These are phyloP conservation scores for Sturnira hondurensis DNA, from an alignment of 2,113 vertebrate species.

Conservation along the genomic window DNA sequence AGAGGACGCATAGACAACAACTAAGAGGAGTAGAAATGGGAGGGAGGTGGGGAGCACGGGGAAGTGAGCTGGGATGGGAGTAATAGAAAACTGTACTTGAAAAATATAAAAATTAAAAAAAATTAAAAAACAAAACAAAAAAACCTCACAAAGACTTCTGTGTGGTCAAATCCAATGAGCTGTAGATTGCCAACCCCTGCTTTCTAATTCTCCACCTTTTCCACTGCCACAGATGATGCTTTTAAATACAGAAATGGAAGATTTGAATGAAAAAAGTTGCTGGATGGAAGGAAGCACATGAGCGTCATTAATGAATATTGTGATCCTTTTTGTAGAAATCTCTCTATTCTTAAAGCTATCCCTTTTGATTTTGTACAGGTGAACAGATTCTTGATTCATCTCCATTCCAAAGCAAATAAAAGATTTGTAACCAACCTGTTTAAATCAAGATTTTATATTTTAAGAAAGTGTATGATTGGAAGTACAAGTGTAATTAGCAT, in stretches of 20 bases:
- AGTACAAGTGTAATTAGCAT: conserved; percentile 22
- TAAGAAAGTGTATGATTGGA: not conserved
- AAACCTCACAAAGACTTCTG: not conserved
- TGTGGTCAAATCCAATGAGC: not conserved
- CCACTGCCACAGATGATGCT: not conserved
- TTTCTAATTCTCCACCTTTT: not conserved
- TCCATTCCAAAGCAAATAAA: not conserved
- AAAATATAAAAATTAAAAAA: no score
- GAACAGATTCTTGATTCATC: not conserved
- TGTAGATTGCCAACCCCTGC: not conserved
- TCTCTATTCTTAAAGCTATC: not conserved
- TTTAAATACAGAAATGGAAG: not conserved
- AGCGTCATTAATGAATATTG: not conserved
- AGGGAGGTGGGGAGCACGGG: no score
- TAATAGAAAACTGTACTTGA: no score
- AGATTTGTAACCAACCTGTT: not conserved
- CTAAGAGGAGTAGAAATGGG: no score
- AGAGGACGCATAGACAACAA: no score
- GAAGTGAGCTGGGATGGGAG: no score
- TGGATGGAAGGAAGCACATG: not conserved
- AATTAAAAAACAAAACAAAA: no score
- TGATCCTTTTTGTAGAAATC: not conserved
- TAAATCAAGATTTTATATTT: conserved; percentile 45
- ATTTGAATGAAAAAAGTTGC: not conserved
- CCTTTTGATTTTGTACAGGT: not conserved